These are phyloP conservation scores for Cremastobaeus sp. DNA, from an alignment of 2,888 invertebrate species.

Conservation along the genomic window DNA sequence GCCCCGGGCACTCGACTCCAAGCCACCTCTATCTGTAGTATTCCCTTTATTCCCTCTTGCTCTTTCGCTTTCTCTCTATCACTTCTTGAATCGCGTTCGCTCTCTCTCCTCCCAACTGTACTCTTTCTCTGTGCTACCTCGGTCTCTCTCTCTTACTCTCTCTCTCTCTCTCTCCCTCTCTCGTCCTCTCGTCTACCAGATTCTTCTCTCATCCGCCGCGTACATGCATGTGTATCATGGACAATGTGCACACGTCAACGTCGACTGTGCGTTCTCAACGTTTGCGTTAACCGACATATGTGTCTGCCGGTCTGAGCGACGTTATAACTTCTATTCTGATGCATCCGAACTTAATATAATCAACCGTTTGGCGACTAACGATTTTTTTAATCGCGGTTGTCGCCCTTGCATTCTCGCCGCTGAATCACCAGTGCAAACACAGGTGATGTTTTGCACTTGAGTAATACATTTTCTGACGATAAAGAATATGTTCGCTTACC, in stretches of 20 bases:
- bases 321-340: constrained; percentile 41
- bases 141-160: constrained; percentile 25
- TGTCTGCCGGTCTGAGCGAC: constrained; percentile 40
- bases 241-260: constrained; percentile 53
- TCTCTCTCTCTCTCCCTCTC: no score
- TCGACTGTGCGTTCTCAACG: constrained; percentile 27
- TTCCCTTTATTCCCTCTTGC: constrained; percentile 74
- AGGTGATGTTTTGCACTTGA: constrained; percentile 30
- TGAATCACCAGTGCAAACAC: constrained; percentile 1
- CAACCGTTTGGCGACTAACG: constrained; percentile 31
- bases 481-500: no score
- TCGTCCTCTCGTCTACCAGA: constrained; percentile 41
- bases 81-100: constrained; percentile 44
- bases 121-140: constrained; percentile 44
- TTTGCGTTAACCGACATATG: constrained; percentile 50
- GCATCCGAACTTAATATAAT: constrained; percentile 41
- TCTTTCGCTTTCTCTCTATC: constrained; percentile 63
- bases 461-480: constrained; percentile 29
- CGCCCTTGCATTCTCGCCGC: constrained; percentile 17
- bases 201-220: constrained; percentile 51
- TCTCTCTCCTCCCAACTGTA: constrained; percentile 21
- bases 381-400: constrained; percentile 25
- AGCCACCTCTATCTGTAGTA: constrained; percentile 77
- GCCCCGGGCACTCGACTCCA: constrained; percentile 71
- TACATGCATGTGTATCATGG: constrained; percentile 44